A percentile compares a stretch with the other conserved stretches of the same genome.
phyloP scores from a whole-genome alignment of 2,797 vertebrate genomes.

The Anableps anableps region DNA sequence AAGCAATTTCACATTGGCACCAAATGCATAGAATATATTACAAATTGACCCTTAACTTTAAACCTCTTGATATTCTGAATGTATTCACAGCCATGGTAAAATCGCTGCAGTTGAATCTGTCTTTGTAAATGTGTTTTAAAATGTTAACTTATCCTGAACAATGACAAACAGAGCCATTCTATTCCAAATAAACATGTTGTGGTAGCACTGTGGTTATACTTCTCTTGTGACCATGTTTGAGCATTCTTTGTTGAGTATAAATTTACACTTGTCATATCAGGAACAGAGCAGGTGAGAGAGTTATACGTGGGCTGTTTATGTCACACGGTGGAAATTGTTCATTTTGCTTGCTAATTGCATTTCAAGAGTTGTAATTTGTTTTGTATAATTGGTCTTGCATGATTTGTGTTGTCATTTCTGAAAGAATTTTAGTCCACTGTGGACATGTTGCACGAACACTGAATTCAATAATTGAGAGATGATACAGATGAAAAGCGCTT shows the following conservation, averaged over 20 bases:
- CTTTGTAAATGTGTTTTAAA: background rate
- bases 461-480: background rate
- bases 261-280: conserved; percentile 3
- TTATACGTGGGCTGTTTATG: background rate
- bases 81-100: background rate
- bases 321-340: background rate
- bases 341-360: conserved; percentile 5
- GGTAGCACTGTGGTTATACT: background rate
- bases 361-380: conserved; percentile 3
- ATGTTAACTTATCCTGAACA: background rate
- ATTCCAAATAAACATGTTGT: background rate
- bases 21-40: background rate
- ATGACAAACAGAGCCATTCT: background rate
- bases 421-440: background rate
- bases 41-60: background rate
- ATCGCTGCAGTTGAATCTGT: background rate
- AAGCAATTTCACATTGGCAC: too few relatives aligned
- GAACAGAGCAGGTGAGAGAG: background rate
- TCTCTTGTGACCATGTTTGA: background rate
- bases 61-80: background rate
- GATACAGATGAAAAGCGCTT: background rate
- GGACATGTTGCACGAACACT: background rate
- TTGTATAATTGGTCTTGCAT: conserved; percentile 4
- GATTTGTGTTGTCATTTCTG: background rate
- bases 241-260: background rate